phyloP scores from a whole-genome alignment of 2,888 invertebrate species.

The Synanthedon tipuliformis region DNA sequence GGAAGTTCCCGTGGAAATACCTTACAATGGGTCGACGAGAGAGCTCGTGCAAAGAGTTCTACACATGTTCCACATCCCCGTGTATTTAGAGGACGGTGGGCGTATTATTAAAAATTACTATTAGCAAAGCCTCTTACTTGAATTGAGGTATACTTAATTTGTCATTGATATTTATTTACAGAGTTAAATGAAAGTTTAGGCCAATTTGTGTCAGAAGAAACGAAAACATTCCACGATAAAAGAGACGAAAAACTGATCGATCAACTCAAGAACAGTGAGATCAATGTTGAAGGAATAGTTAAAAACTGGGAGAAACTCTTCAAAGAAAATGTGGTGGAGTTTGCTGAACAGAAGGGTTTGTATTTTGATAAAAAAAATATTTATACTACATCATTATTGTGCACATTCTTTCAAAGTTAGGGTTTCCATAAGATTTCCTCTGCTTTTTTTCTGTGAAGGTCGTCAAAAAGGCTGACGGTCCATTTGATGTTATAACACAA shows the following conservation, averaged over 20 bases:
- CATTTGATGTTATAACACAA: no score
- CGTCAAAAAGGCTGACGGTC: no score
- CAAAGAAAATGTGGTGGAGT: slow-evolving; percentile 85
- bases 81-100: slow-evolving; percentile 74
- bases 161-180: slow-evolving; percentile 21
- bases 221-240: slow-evolving; percentile 75
- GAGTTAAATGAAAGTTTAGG: slow-evolving; percentile 72
- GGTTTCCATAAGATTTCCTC: no score
- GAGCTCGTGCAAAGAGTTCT: slow-evolving; percentile 77
- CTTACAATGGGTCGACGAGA: slow-evolving; percentile 67
- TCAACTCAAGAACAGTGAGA: slow-evolving; percentile 71
- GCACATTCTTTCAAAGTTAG: no score
- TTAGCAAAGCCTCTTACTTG: no score
- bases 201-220: slow-evolving; percentile 75
- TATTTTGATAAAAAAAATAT: no score
- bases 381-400: no score
- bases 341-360: slow-evolving; percentile 77
- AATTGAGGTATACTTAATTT: background rate
- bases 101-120: no score
- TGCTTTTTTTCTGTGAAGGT: no score
- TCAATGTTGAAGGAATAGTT: slow-evolving; percentile 80
- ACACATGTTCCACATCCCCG: slow-evolving; percentile 76
- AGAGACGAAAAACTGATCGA: slow-evolving; percentile 73
- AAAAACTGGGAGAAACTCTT: slow-evolving; percentile 84
- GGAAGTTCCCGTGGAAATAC: slow-evolving; percentile 73